Percentiles rank a stretch among this genome's conserved stretches.
These are phyloP conservation scores for Elysia crispata DNA, from an alignment of 2,888 invertebrate genomes.

Conservation along the genomic window DNA sequence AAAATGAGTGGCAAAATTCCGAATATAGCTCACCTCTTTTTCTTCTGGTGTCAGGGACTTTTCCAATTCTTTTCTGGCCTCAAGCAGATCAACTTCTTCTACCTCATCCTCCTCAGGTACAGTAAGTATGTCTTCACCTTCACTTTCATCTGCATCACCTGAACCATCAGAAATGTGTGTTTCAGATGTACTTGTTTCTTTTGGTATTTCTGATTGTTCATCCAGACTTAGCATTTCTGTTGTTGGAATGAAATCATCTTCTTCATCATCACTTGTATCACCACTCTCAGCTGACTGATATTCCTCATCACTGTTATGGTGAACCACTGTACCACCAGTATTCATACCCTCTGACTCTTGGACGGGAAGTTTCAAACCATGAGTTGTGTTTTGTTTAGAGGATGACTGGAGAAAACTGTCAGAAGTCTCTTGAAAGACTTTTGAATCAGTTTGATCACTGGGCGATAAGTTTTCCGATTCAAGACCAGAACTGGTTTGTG, in stretches of 20 bases:
- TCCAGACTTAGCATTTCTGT: background rate
- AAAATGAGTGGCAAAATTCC: no score
- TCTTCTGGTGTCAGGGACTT: no score
- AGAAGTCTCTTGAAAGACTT: background rate
- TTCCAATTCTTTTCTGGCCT: no score
- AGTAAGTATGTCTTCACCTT: background rate
- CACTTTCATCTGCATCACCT: conserved; percentile 6
- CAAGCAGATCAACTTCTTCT: no score
- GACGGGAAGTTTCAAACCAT: conserved; percentile 27
- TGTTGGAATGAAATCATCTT: conserved; percentile 31
- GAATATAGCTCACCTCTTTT: no score
- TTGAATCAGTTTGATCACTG: conserved; percentile 5
- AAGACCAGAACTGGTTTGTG: no score
- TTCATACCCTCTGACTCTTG: conserved; percentile 27
- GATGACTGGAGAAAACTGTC: background rate
- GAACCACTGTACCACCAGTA: background rate
- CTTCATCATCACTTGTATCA: conserved; percentile 5
- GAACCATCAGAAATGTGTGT: conserved; percentile 7
- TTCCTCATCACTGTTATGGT: conserved; percentile 39
- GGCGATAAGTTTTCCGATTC: no score
- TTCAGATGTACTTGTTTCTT: no score
- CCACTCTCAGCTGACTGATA: conserved; percentile 43
- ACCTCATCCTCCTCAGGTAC: conserved; percentile 12
- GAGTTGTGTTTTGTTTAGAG: background rate
- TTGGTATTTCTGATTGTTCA: no score